phyloP scores from a whole-genome alignment of 2,113 vertebrate species.

The Chionis minor region DNA sequence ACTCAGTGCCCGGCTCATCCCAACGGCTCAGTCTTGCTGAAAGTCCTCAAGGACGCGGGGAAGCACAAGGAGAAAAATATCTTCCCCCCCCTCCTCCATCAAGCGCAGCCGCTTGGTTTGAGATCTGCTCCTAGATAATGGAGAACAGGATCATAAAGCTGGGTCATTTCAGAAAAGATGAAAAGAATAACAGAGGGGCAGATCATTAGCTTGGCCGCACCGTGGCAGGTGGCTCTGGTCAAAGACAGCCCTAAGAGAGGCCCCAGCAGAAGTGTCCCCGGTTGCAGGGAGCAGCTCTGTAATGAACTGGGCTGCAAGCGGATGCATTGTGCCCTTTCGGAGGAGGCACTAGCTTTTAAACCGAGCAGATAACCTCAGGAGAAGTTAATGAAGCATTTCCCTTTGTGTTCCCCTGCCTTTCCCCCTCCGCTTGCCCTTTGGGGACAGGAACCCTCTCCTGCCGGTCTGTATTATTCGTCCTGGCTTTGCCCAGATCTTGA shows the following conservation, averaged over 20 bases:
- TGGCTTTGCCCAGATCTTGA: not conserved
- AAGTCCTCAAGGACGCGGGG: not conserved
- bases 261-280: not conserved
- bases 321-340: not conserved
- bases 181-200: not conserved
- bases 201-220: not conserved
- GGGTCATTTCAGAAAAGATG: not conserved
- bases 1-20: accelerated
- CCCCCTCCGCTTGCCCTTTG: not conserved
- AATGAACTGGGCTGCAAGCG: not conserved
- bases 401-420: not conserved
- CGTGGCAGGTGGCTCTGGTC: not conserved
- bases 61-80: not conserved
- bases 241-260: not conserved
- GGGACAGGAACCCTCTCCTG: not conserved
- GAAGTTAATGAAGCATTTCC: not conserved
- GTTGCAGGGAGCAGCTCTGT: not conserved
- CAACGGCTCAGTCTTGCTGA: accelerated
- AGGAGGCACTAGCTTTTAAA: not conserved
- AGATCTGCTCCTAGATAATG: not conserved
- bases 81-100: no score
- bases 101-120: not conserved
- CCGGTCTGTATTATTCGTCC: accelerated
- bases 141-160: not conserved
- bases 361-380: not conserved